Evolutionary conservation across 1,140 invertebrate species (phyloP), one percentile per base, ranked within the genome.

Genomic region (Bilobella aurantiaca): DNA sequence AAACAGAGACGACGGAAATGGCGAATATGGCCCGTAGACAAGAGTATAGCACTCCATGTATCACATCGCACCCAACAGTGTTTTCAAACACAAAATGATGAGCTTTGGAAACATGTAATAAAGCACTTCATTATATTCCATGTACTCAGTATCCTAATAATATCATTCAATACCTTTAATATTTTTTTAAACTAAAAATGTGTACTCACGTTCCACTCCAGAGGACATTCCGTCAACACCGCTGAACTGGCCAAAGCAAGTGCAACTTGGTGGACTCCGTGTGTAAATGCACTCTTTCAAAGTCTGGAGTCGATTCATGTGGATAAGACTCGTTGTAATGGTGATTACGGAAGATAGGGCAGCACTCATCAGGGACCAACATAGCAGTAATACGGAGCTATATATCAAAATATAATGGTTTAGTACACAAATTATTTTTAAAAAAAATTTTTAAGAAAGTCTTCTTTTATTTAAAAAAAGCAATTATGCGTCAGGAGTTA

Each of bases 311-410:
- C 90, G 82, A 73, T 90, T 91, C 90, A 94, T 92, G 76, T 94
- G 91, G 63, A 93, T 86, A n/a, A 93, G 89, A 0, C 90, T 93
- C 0, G 91, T 94, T 1, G 91, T 93, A 21, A 94, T 89, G 12
- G 90, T 93, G 46, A 93, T 89, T 53, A 73, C 75, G 0, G 71
- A 73, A 0, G 68, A 73, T 1, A 73, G 59, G 1, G 71, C 71
- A 23, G 71, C 68, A 47, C 64, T 68, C 1, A 69, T 65, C 1
- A 73, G 61, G 14, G 66, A 69, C 71, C 71, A 73, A 34, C 68
- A 72, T n/a, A 5, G 68, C 71, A 27, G 71, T 73, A n/a, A 73
- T 73, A 14, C 69, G 29, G 3, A 73, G 53, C 68, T 70, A 37
- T 3, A 63, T 49, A 30, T 59, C 16, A 16, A 60, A 60, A 60